A percentile compares a stretch with the other conserved stretches of the same genome.
These are phyloP conservation scores for Stigmatopora nigra DNA, from an alignment of 2,113 vertebrate genomes.

Conservation along the genomic window DNA sequence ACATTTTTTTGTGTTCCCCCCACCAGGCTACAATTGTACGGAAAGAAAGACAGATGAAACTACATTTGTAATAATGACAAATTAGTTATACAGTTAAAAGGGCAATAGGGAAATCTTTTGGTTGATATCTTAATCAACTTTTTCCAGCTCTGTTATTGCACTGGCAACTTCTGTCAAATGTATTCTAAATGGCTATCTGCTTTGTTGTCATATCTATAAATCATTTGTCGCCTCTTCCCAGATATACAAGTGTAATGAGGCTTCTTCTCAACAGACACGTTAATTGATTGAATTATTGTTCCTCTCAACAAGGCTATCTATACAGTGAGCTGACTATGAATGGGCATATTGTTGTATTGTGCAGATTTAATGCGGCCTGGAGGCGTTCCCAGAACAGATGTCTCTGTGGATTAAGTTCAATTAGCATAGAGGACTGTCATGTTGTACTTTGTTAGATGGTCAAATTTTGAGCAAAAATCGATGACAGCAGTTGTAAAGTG, in stretches of 20 bases:
- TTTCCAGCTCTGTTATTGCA: too few species aligned
- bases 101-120: too few species aligned
- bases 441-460: neutral
- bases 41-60: too few species aligned
- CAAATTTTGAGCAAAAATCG: neutral
- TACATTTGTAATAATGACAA: too few species aligned
- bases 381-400: neutral
- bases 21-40: too few species aligned
- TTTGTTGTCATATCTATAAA: too few species aligned
- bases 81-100: too few species aligned
- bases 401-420: neutral
- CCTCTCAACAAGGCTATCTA: neutral
- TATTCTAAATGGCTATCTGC: too few species aligned
- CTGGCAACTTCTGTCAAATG: too few species aligned
- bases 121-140: too few species aligned
- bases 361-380: neutral
- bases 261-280: neutral
- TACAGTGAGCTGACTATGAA: neutral
- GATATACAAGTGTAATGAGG: neutral
- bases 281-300: neutral
- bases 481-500: neutral
- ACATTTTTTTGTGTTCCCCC: too few species aligned
- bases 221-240: neutral
- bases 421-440: neutral
- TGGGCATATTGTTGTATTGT: neutral